These are phyloP conservation scores for Lasiurus borealis DNA, from an alignment of 2,113 vertebrate genomes.

Conservation along the genomic window DNA sequence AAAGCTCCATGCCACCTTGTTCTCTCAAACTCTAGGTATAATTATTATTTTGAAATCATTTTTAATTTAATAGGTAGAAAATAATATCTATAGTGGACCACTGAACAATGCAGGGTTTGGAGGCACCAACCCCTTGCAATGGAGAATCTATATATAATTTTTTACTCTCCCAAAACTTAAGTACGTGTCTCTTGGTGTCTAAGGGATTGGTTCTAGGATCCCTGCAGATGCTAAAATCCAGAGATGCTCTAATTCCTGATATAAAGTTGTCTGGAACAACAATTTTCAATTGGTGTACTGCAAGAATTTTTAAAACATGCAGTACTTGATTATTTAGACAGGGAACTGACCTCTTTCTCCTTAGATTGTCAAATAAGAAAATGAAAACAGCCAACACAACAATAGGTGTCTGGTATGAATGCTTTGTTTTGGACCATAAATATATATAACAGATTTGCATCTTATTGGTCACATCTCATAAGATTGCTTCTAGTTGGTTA, in stretches of 20 bases:
- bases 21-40: neutral
- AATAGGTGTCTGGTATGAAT: neutral
- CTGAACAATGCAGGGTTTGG: neutral
- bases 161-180: neutral
- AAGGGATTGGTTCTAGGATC: neutral
- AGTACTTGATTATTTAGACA: neutral
- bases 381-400: neutral
- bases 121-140: neutral
- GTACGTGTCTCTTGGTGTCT: neutral
- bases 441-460: neutral
- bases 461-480: neutral
- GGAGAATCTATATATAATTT: neutral
- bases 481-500: neutral
- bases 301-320: neutral
- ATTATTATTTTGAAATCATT: conserved; percentile 9
- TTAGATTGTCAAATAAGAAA: neutral
- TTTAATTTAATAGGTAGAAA: neutral
- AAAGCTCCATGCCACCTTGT: neutral
- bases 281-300: neutral
- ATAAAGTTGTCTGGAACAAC: neutral
- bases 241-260: neutral
- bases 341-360: neutral
- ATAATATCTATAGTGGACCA: neutral
- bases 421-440: neutral
- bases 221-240: neutral